Conservation (phyloP, 2,888 invertebrate genomes). For the Drosophila flavopinicola region DNA sequence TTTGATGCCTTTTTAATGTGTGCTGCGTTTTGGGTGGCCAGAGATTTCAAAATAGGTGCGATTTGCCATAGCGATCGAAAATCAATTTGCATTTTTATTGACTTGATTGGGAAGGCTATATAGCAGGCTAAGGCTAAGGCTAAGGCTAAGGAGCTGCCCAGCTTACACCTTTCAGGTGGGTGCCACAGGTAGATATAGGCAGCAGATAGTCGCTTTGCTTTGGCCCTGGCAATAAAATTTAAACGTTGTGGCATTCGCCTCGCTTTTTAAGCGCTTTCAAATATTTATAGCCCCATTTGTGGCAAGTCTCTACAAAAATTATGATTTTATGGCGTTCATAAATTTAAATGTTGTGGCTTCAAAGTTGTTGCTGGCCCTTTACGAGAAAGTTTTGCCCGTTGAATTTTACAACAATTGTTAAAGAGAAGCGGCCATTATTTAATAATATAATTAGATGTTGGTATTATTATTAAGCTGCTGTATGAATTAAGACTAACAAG, state of each 20-base stretch:
- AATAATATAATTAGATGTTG: no score
- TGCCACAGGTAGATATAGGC: no score
- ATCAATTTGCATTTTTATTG: constrained; percentile 71
- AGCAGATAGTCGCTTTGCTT: not conserved
- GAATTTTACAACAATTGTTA: constrained; percentile 7
- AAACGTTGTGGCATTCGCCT: constrained; percentile 60
- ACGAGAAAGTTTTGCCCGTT: constrained; percentile 7
- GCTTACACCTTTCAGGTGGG: not conserved
- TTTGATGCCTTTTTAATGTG: constrained; percentile 70
- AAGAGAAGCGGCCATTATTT: not conserved
- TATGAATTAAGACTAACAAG: not conserved
- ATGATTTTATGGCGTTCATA: constrained; percentile 74
- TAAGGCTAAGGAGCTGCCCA: constrained; percentile 16
- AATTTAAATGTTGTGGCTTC: constrained; percentile 64
- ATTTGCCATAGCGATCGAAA: constrained; percentile 66
- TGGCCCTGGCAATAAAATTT: constrained; percentile 66
- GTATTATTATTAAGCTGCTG: constrained; percentile 3
- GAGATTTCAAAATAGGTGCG: constrained; percentile 65
- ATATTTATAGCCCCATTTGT: constrained; percentile 75
- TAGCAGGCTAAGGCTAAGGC: no score
- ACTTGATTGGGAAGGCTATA: constrained; percentile 41
- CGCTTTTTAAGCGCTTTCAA: constrained; percentile 69
- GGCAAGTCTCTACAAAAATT: constrained; percentile 61
- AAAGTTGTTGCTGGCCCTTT: constrained; percentile 10
- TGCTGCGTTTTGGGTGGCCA: constrained; percentile 65